phyloP scores from a whole-genome alignment of 2,113 vertebrate genomes.

The Phyllostomus discolor region DNA sequence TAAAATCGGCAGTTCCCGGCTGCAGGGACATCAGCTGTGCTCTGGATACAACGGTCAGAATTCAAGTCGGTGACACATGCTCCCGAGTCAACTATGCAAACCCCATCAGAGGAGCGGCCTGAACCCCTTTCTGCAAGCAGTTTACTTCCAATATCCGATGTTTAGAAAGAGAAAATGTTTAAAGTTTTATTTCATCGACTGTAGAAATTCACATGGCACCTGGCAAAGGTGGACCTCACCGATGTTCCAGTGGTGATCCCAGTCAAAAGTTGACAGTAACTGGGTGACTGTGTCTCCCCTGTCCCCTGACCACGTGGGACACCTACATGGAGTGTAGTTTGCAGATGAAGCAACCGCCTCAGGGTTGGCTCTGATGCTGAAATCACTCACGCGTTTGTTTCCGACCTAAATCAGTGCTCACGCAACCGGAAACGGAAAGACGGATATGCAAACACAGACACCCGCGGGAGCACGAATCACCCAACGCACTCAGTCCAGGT shows the following conservation, averaged over 20 bases:
- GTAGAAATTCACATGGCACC: not conserved
- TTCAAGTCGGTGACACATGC: constrained; percentile 30
- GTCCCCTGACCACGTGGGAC: not conserved
- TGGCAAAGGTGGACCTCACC: not conserved
- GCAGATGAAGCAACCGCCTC: not conserved
- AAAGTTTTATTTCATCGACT: not conserved
- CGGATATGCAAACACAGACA: not conserved
- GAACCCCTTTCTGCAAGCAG: not conserved
- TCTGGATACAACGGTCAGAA: not conserved
- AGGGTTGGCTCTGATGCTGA: not conserved
- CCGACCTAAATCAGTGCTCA: not conserved
- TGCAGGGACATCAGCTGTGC: constrained; percentile 4
- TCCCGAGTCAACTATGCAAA: not conserved
- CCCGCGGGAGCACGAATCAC: not conserved
- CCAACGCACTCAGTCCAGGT: not conserved
- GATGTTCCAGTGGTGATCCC: not conserved
- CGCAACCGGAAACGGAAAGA: not conserved
- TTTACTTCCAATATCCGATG: not conserved
- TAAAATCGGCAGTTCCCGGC: not conserved
- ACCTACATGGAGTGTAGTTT: not conserved
- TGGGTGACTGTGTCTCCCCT: not conserved
- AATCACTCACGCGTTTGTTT: not conserved
- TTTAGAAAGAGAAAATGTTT: not conserved
- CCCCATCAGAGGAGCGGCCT: not conserved
- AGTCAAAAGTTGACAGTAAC: not conserved